A percentile compares a stretch with the other conserved stretches of the same genome.
Conservation (phyloP, 2,797 vertebrate species). For the Melanogrammus aeglefinus region DNA sequence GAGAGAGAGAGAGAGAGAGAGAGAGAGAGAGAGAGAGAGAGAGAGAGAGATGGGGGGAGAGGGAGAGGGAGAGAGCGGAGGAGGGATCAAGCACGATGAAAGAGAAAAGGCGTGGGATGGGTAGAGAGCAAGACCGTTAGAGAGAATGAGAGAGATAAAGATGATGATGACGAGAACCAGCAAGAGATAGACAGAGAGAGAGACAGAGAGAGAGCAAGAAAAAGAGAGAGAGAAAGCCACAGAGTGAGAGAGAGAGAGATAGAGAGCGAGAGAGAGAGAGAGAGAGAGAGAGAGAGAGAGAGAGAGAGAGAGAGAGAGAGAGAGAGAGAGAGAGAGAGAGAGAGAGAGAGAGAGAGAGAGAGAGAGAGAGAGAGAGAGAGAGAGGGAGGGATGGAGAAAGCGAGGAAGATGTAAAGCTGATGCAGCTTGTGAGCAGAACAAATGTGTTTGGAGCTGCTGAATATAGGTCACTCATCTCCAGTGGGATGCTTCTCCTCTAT, state of each 20-base stretch:
- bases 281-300: neutral
- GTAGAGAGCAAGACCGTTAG: neutral
- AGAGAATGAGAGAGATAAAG: constrained; percentile 8
- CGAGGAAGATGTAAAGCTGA: constrained; percentile 41
- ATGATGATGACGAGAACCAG: constrained; percentile 40
- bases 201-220: constrained; percentile 1
- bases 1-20: neutral
- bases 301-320: constrained; percentile 8
- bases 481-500: constrained; percentile 53
- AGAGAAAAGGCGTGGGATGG: neutral
- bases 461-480: constrained; percentile 80
- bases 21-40: constrained; percentile 19
- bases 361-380: constrained; percentile 3
- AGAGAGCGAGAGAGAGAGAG: constrained; percentile 5
- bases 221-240: neutral
- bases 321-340: constrained; percentile 6
- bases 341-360: neutral
- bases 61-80: neutral
- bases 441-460: constrained; percentile 68
- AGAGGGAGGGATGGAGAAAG: neutral
- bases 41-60: neutral
- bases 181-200: constrained; percentile 12
- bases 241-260: neutral
- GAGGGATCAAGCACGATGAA: neutral
- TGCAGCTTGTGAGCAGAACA: constrained; percentile 70